phyloP scores from a whole-genome alignment of 1,140 invertebrate species.

The Vollenhovia emeryi region DNA sequence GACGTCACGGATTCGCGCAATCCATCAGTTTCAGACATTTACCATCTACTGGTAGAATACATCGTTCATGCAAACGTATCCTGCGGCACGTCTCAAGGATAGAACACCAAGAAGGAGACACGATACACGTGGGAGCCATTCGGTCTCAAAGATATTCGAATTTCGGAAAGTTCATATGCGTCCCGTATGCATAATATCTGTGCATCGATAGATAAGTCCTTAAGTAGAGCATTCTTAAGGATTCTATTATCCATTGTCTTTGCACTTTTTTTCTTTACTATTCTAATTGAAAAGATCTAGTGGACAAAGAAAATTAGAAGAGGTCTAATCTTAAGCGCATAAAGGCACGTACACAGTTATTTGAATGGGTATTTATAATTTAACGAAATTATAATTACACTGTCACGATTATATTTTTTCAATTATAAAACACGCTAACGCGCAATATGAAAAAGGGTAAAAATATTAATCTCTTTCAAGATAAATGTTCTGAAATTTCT shows the following conservation, averaged over 20 bases:
- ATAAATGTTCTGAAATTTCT: background rate
- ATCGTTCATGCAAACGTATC: conserved; percentile 28
- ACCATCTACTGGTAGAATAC: background rate
- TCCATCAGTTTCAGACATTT: background rate
- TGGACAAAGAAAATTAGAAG: too few species aligned
- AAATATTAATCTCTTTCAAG: background rate
- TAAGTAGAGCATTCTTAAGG: conserved; percentile 1
- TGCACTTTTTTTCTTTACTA: background rate
- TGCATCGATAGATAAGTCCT: background rate
- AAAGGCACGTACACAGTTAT: background rate
- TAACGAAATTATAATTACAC: background rate
- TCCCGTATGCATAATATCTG: conserved; percentile 54
- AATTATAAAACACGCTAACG: too few species aligned
- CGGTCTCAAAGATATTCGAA: conserved; percentile 44
- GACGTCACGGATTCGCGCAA: background rate
- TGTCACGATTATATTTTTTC: background rate
- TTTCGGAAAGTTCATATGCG: conserved; percentile 48
- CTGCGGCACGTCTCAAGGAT: conserved; percentile 11
- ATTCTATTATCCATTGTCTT: conserved; percentile 21
- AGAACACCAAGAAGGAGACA: conserved; percentile 35
- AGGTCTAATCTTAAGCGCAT: background rate
- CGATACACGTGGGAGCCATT: conserved; percentile 40
- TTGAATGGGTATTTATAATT: background rate
- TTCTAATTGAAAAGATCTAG: background rate
- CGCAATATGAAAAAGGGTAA: too few species aligned